Conservation (phyloP, 2,113 vertebrate genomes). For the Siniperca chuatsi region DNA sequence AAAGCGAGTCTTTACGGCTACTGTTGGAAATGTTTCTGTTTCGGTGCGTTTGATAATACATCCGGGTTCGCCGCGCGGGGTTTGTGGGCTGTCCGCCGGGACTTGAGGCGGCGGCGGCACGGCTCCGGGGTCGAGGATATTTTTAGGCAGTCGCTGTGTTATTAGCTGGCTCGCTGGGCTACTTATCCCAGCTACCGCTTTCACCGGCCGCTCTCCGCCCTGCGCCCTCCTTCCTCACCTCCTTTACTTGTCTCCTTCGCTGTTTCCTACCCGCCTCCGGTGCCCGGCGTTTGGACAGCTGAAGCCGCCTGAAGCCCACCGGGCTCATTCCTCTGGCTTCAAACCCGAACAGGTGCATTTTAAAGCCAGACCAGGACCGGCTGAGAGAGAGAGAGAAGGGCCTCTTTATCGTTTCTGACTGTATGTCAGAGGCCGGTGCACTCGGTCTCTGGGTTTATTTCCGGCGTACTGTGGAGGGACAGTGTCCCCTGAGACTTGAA, state of each 20-base stretch:
- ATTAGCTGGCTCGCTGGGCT: slow-evolving; percentile 59
- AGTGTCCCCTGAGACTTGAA: background rate
- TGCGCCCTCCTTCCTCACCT: background rate
- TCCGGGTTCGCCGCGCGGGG: slow-evolving; percentile 29
- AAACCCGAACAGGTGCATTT: slow-evolving; percentile 65
- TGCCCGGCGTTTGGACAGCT: slow-evolving; percentile 18
- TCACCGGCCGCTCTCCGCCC: background rate
- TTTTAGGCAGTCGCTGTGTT: slow-evolving; percentile 60
- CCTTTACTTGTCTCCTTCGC: background rate
- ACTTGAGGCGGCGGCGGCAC: background rate
- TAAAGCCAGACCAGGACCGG: slow-evolving; percentile 22
- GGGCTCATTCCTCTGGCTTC: slow-evolving; percentile 37
- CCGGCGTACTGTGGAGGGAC: background rate
- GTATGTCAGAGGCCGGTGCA: background rate
- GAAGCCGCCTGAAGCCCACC: background rate
- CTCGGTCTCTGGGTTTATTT: slow-evolving; percentile 27
- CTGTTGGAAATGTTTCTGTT: too few species aligned
- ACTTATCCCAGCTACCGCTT: slow-evolving; percentile 41
- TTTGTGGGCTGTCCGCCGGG: background rate
- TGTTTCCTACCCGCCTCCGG: background rate
- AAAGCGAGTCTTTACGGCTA: too few species aligned
- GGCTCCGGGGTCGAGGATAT: slow-evolving; percentile 33
- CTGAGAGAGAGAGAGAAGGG: background rate
- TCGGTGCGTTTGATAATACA: background rate
- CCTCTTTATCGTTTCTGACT: background rate